Conservation (phyloP, 2,797 vertebrate genomes). For the Neopelma chrysocephalum region DNA sequence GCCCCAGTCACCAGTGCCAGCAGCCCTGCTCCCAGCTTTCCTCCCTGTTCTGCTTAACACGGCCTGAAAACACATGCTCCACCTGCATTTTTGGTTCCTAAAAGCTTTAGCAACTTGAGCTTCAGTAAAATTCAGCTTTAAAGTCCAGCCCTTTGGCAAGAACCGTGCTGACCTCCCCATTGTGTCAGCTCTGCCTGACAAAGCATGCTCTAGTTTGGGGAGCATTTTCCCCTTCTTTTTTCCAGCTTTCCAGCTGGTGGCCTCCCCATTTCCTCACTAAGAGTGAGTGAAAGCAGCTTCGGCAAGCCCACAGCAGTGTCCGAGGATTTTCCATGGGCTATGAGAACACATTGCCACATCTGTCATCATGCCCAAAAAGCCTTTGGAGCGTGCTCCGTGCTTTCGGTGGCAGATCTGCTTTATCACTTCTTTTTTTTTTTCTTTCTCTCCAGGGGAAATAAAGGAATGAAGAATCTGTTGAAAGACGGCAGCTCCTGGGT, state of each 20-base stretch:
- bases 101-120: neutral
- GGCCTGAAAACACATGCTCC: accelerated
- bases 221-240: neutral
- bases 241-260: neutral
- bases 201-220: neutral
- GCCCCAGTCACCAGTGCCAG: accelerated
- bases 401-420: neutral
- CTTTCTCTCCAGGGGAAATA: neutral
- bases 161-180: neutral
- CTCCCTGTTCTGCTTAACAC: neutral
- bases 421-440: accelerated
- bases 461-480: neutral
- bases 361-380: neutral
- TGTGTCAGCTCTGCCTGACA: neutral
- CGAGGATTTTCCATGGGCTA: neutral
- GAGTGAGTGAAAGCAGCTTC: neutral
- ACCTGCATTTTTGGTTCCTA: neutral
- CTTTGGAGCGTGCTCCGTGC: accelerated
- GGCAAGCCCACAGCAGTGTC: accelerated
- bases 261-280: accelerated
- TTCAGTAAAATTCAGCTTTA: neutral
- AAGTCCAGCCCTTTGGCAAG: neutral
- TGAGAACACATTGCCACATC: neutral
- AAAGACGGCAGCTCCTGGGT: neutral
- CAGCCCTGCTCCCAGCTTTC: neutral